These are phyloP conservation scores for Phalacrocorax aristotelis DNA, from an alignment of 2,113 vertebrate genomes.

Conservation along the genomic window DNA sequence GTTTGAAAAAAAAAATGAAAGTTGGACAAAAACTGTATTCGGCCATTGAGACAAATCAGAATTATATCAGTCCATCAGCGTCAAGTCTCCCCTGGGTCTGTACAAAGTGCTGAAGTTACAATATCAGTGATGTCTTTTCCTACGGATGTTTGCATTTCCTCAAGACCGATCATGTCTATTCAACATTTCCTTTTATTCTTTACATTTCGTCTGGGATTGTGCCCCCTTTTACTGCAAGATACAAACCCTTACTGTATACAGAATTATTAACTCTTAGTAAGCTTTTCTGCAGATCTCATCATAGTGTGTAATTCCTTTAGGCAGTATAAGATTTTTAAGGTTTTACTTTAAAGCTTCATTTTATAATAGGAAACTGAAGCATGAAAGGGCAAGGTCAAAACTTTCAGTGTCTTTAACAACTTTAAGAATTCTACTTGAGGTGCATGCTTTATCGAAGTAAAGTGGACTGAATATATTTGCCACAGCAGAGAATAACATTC, in stretches of 20 bases:
- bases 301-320: background rate
- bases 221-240: background rate
- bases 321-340: background rate
- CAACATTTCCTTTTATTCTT: conserved; percentile 13
- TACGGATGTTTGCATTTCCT: conserved; percentile 14
- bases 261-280: background rate
- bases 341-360: background rate
- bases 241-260: background rate
- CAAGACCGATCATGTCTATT: background rate
- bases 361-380: background rate
- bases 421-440: background rate
- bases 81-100: background rate
- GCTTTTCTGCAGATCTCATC: background rate
- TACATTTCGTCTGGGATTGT: background rate
- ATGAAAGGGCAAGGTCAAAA: background rate
- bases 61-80: background rate
- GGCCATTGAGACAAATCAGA: background rate
- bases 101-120: background rate
- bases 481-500: background rate
- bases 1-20: background rate
- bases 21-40: background rate
- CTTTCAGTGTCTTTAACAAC: background rate
- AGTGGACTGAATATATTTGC: background rate
- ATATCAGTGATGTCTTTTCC: background rate
- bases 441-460: background rate